phyloP scores from a whole-genome alignment of 1,140 invertebrate species.

The Hyphantria cunea region DNA sequence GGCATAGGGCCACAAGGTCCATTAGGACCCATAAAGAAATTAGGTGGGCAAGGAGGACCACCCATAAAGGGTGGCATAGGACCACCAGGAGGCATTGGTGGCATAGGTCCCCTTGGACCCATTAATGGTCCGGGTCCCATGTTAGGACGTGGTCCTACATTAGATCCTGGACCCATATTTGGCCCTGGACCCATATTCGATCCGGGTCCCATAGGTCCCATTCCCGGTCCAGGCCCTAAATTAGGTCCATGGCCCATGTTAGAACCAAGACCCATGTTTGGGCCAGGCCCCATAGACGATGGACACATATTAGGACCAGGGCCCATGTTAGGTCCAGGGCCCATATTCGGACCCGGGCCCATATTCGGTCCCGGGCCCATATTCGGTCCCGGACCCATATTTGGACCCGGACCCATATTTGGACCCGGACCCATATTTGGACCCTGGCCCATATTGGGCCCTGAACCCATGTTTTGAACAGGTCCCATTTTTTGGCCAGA shows the following conservation, averaged over 20 bases:
- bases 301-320: slow-evolving; percentile 30
- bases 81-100: slow-evolving; percentile 43
- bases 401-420: slow-evolving; percentile 40
- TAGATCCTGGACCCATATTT: slow-evolving; percentile 28
- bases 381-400: slow-evolving; percentile 38
- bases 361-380: slow-evolving; percentile 40
- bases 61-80: slow-evolving; percentile 57
- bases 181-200: slow-evolving; percentile 31
- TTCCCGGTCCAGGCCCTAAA: slow-evolving; percentile 36
- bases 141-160: slow-evolving; percentile 32
- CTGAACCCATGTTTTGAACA: slow-evolving; percentile 40
- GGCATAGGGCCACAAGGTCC: slow-evolving; percentile 57
- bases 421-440: slow-evolving; percentile 39
- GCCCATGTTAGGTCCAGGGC: slow-evolving; percentile 34
- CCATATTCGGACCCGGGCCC: slow-evolving; percentile 38
- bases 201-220: slow-evolving; percentile 36
- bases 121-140: slow-evolving; percentile 42
- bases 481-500: slow-evolving; percentile 27
- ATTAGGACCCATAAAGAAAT: slow-evolving; percentile 67
- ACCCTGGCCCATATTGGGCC: slow-evolving; percentile 38
- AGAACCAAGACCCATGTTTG: slow-evolving; percentile 35
- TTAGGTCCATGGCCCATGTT: slow-evolving; percentile 29
- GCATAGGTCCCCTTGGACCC: slow-evolving; percentile 46
- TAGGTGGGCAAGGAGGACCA: slow-evolving; percentile 60
- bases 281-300: slow-evolving; percentile 32